Percentiles rank a stretch among this genome's conserved stretches.
These are phyloP conservation scores for Pteromalus puparum DNA, from an alignment of 1,140 invertebrate species.

Conservation along the genomic window DNA sequence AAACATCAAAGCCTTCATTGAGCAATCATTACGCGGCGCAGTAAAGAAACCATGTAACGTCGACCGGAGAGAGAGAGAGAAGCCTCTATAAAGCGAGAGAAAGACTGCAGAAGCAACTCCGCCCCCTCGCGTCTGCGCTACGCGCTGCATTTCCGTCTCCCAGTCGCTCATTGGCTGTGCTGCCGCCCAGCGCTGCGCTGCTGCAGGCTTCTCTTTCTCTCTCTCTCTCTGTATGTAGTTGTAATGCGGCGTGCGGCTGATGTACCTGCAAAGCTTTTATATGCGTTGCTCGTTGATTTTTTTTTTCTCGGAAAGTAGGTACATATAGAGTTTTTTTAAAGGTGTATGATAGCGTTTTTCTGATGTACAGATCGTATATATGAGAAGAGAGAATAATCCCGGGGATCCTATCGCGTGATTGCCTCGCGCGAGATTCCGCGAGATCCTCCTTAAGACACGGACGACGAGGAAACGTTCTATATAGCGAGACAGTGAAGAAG, in stretches of 20 bases:
- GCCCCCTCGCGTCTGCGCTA: constrained; percentile 33
- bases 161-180: neutral
- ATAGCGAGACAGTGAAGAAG: neutral
- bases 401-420: neutral
- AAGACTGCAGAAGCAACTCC: constrained; percentile 23
- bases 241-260: neutral
- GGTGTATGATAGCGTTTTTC: too few relatives aligned
- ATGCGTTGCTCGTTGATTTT: neutral
- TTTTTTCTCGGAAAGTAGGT: neutral
- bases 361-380: neutral
- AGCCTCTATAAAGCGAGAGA: neutral
- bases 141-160: constrained; percentile 29
- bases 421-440: neutral
- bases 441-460: neutral
- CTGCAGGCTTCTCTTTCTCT: neutral
- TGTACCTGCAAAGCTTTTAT: neutral
- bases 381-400: neutral
- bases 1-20: neutral
- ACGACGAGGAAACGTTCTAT: too few relatives aligned
- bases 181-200: neutral
- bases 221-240: neutral
- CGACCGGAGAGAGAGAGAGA: neutral
- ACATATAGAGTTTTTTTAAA: too few relatives aligned
- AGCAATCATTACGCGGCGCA: neutral
- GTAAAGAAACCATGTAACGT: neutral